Evolutionary conservation across 2,113 vertebrate species (phyloP).

Genomic region (Zosterops borbonicus): DNA sequence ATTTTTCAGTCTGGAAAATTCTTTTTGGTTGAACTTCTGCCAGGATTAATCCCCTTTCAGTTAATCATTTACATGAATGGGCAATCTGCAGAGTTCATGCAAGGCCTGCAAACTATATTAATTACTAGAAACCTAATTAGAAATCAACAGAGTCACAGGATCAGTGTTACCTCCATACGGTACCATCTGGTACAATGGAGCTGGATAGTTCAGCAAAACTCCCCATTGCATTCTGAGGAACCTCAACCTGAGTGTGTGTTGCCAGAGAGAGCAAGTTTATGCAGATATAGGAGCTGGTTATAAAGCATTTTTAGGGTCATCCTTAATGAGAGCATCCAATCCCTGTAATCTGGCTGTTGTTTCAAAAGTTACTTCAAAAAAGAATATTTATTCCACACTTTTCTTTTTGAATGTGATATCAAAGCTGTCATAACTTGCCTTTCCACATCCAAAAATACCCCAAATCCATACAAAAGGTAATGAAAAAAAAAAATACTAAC

Average conservation of each 20-base stretch:
- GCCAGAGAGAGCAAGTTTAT: not conserved
- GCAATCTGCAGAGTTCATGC: constrained; percentile 57
- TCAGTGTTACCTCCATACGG: constrained; percentile 41
- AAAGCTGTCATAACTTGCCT: not conserved
- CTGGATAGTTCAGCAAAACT: not conserved
- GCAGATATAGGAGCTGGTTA: not conserved
- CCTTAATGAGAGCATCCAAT: not conserved
- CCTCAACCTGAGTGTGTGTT: not conserved
- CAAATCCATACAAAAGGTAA: not conserved
- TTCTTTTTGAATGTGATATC: not conserved
- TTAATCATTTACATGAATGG: constrained; percentile 62
- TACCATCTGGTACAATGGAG: constrained; percentile 55
- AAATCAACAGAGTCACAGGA: constrained; percentile 54
- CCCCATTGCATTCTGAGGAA: not conserved
- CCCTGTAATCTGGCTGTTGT: not conserved
- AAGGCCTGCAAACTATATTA: constrained; percentile 66
- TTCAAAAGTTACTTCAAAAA: not conserved
- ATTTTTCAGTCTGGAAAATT: constrained; percentile 34
- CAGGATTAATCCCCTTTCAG: constrained; percentile 51
- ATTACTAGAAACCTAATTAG: constrained; percentile 60
- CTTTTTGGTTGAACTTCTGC: constrained; percentile 43
- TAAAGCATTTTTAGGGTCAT: not conserved
- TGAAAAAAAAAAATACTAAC: not conserved
- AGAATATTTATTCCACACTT: not conserved
- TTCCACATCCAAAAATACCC: not conserved